These are phyloP conservation scores for Linnaemya vulpina DNA, from an alignment of 2,888 invertebrate genomes.

Conservation along the genomic window DNA sequence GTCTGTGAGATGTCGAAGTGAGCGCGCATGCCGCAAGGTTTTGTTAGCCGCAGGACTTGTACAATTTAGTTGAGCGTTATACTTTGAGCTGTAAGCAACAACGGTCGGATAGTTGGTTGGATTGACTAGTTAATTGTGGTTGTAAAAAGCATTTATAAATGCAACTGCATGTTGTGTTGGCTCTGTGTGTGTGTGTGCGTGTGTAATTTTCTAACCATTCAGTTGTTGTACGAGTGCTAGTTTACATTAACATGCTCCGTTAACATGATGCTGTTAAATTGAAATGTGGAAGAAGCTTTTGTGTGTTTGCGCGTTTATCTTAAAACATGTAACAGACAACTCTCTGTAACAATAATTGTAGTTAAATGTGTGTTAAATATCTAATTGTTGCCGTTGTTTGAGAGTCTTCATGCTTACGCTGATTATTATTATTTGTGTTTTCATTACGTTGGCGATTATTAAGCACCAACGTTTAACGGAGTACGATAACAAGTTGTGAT, in stretches of 20 bases:
- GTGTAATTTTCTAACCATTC: conserved; percentile 42
- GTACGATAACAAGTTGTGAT: conserved; percentile 23
- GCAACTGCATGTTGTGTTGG: conserved; percentile 13
- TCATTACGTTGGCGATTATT: conserved; percentile 44
- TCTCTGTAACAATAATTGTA: conserved; percentile 46
- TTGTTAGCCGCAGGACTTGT: conserved; percentile 80
- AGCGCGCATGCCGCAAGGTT: conserved; percentile 78
- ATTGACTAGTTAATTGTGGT: background rate
- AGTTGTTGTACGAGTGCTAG: too few species aligned
- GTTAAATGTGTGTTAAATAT: conserved; percentile 53
- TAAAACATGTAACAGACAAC: conserved; percentile 34
- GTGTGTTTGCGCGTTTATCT: conserved; percentile 24
- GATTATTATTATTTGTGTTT: conserved; percentile 32
- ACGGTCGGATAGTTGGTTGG: conserved; percentile 66
- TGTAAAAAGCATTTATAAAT: conserved; percentile 30
- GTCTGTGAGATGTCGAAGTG: conserved; percentile 52
- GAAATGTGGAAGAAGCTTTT: conserved; percentile 14
- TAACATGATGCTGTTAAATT: conserved; percentile 49
- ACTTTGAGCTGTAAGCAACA: conserved; percentile 77
- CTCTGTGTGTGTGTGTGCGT: conserved; percentile 1
- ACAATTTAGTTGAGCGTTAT: conserved; percentile 77
- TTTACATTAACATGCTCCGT: conserved; percentile 31
- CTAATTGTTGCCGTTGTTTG: conserved; percentile 52
- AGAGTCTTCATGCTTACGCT: conserved; percentile 31
- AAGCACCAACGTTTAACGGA: conserved; percentile 39